Conservation (phyloP, 1,140 invertebrate genomes). For the Plectrocnemia conspersa region DNA sequence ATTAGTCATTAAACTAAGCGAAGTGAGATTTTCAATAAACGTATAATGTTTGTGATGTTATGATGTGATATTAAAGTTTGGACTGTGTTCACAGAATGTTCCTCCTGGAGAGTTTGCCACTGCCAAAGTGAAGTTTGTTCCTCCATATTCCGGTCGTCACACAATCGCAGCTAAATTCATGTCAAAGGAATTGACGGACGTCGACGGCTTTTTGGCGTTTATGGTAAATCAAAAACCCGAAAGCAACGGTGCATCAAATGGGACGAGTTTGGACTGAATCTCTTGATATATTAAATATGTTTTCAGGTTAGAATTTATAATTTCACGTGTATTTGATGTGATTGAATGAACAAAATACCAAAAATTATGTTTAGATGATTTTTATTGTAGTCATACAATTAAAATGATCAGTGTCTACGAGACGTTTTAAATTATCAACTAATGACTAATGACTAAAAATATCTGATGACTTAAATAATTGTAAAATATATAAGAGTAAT, state of each 20-base stretch:
- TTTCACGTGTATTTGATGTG: not conserved
- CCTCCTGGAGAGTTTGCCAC: conserved; percentile 59
- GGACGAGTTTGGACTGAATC: not conserved
- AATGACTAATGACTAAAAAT: too few relatives aligned
- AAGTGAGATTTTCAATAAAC: conserved; percentile 46
- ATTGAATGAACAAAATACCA: too few relatives aligned
- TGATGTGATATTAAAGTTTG: not conserved
- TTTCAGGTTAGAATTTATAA: not conserved
- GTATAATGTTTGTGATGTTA: not conserved
- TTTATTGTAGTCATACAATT: too few relatives aligned
- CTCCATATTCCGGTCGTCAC: conserved; percentile 64
- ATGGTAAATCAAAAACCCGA: conserved; percentile 40
- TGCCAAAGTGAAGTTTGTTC: conserved; percentile 66
- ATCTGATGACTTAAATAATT: too few relatives aligned
- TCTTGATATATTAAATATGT: not conserved
- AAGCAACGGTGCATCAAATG: conserved; percentile 39
- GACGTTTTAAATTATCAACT: too few relatives aligned
- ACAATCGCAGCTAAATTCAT: conserved; percentile 77
- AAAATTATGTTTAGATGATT: too few relatives aligned
- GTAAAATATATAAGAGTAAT: too few relatives aligned
- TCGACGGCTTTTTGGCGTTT: conserved; percentile 71
- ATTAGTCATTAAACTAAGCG: conserved; percentile 62
- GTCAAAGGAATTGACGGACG: conserved; percentile 75
- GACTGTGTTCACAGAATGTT: conserved; percentile 46
- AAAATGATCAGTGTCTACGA: too few relatives aligned